A percentile compares a stretch with the other conserved stretches of the same genome.
phyloP scores from a whole-genome alignment of 2,113 vertebrate genomes.

The Tinamus guttatus region DNA sequence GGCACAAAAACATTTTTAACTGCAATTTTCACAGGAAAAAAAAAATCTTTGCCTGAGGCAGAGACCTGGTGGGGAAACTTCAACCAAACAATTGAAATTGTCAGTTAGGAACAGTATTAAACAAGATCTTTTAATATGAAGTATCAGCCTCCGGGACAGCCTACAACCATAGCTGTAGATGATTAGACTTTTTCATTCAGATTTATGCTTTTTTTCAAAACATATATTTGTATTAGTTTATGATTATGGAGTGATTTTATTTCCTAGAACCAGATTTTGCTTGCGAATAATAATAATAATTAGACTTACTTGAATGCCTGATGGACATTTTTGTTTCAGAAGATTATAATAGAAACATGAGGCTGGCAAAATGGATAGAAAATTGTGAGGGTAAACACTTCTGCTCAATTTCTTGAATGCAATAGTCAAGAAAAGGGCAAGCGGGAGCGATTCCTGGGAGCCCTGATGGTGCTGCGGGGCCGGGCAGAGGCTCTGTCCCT shows the following conservation, averaged over 20 bases:
- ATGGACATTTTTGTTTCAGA: not conserved
- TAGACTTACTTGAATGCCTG: not conserved
- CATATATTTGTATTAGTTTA: not conserved
- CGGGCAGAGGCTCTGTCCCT: not conserved
- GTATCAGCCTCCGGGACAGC: not conserved
- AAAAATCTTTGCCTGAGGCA: not conserved
- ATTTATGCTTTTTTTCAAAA: not conserved
- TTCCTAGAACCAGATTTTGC: not conserved
- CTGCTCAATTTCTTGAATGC: not conserved
- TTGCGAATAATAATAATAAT: not conserved
- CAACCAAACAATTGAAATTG: not conserved
- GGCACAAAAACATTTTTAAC: not conserved
- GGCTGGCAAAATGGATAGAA: not conserved
- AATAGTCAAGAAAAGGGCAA: not conserved
- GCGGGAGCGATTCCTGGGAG: not conserved
- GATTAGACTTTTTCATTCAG: not conserved
- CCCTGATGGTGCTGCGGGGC: not conserved
- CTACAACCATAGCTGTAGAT: not conserved
- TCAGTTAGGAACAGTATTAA: not conserved
- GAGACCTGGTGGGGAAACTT: not conserved
- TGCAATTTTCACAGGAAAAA: not conserved
- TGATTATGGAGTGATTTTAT: not conserved
- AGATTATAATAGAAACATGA: not conserved
- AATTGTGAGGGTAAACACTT: not conserved
- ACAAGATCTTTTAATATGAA: not conserved